Percentiles rank a stretch among this genome's conserved stretches.
These are phyloP conservation scores for Nasonia oneida DNA, from an alignment of 2,888 invertebrate species.

Conservation along the genomic window DNA sequence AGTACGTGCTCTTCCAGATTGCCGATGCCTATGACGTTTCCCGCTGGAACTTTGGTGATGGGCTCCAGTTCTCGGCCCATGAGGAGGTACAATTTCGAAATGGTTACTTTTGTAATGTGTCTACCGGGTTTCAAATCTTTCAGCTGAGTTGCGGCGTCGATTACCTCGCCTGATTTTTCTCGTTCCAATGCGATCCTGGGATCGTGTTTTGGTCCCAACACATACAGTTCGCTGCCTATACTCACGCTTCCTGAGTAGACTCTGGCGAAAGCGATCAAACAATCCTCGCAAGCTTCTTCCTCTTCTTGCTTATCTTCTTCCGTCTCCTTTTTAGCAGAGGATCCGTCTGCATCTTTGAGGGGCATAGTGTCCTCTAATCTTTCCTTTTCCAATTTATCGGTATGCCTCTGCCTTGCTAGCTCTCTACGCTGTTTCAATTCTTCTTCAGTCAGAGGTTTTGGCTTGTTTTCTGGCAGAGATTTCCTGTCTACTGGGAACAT, in stretches of 20 bases:
- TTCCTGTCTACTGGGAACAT: constrained; percentile 92
- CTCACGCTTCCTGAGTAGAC: constrained; percentile 93
- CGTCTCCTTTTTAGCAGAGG: background rate
- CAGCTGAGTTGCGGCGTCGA: constrained; percentile 81
- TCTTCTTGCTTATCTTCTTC: constrained; percentile 59
- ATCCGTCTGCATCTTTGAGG: background rate
- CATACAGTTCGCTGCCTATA: constrained; percentile 89
- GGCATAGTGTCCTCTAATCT: constrained; percentile 65
- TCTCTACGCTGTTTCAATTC: constrained; percentile 87
- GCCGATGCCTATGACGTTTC: constrained; percentile 94
- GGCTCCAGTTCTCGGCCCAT: constrained; percentile 95
- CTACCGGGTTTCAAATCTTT: constrained; percentile 83
- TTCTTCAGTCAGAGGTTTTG: constrained; percentile 87
- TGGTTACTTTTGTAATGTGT: constrained; percentile 84
- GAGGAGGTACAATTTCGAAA: constrained; percentile 91
- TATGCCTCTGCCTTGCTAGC: constrained; percentile 84
- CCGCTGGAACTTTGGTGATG: constrained; percentile 90
- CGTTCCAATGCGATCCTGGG: constrained; percentile 83
- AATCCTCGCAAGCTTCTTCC: constrained; percentile 80
- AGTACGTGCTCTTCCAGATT: constrained; percentile 91
- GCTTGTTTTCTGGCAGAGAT: constrained; percentile 89
- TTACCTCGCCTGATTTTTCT: constrained; percentile 77
- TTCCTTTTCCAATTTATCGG: constrained; percentile 80
- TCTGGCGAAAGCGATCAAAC: constrained; percentile 94
- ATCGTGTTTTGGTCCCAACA: constrained; percentile 93